phyloP scores from a whole-genome alignment of 1,140 invertebrate genomes.

The Lasioglossum baleicum region DNA sequence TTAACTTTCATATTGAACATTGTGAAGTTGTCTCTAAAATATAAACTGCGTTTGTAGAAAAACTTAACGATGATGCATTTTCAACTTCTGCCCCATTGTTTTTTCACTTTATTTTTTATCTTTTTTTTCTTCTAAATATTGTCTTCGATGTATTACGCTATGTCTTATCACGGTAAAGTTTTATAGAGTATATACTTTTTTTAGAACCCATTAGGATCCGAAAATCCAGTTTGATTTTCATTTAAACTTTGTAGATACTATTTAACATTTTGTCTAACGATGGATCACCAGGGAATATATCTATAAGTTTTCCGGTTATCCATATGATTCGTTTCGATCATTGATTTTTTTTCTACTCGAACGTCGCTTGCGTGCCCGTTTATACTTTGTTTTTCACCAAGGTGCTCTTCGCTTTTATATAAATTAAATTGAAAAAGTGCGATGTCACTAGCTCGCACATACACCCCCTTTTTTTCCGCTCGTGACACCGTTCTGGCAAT shows the following conservation, averaged over 20 bases:
- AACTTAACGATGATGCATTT: conserved; percentile 51
- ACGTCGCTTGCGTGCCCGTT: conserved; percentile 18
- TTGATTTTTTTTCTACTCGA: conserved; percentile 22
- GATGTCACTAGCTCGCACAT: conserved; percentile 16
- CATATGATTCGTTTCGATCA: conserved; percentile 29
- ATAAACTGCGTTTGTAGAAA: conserved; percentile 47
- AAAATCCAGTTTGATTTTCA: conserved; percentile 48
- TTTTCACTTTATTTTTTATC: conserved; percentile 1
- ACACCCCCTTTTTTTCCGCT: neutral
- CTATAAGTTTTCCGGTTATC: conserved; percentile 24
- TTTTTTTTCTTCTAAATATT: conserved; percentile 47
- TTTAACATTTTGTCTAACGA: conserved; percentile 39
- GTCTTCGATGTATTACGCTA: conserved; percentile 63
- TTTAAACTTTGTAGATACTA: conserved; percentile 48
- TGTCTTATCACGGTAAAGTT: conserved; percentile 51
- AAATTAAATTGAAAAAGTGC: conserved; percentile 39
- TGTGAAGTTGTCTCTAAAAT: conserved; percentile 37
- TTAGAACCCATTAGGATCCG: conserved; percentile 53
- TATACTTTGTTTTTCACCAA: conserved; percentile 61
- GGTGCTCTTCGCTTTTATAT: conserved; percentile 51
- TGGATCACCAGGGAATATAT: conserved; percentile 28
- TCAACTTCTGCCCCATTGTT: conserved; percentile 34
- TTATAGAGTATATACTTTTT: conserved; percentile 27
- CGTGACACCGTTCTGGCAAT: conserved; percentile 48
- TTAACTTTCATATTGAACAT: conserved; percentile 32